Evolutionary conservation across 2,113 vertebrate species (phyloP).

Genomic region (Oenanthe oenanthe): DNA sequence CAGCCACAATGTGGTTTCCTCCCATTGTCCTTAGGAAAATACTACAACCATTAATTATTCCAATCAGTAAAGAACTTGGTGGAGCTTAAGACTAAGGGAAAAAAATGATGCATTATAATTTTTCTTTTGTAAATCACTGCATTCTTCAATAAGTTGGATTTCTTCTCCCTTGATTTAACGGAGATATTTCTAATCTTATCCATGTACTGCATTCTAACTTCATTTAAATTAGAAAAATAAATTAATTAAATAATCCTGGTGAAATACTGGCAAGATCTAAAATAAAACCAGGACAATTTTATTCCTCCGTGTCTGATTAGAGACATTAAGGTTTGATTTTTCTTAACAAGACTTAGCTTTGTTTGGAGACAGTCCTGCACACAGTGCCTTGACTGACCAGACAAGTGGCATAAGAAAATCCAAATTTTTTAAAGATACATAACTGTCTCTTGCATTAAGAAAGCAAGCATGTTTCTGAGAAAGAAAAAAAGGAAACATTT

Average conservation of each 20-base stretch:
- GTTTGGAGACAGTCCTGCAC: background rate
- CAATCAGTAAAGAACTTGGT: background rate
- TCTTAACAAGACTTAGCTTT: background rate
- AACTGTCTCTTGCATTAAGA: background rate
- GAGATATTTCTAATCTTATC: background rate
- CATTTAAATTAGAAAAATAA: background rate
- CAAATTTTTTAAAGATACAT: background rate
- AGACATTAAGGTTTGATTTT: background rate
- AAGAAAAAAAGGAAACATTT: background rate
- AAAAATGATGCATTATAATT: background rate
- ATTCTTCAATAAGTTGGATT: background rate
- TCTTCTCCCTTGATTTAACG: background rate
- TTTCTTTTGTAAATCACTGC: background rate
- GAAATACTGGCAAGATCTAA: background rate
- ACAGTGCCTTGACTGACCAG: background rate
- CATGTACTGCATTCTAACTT: background rate
- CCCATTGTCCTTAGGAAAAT: background rate
- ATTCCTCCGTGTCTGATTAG: background rate
- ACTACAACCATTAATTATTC: background rate
- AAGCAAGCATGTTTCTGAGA: background rate
- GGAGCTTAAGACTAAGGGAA: background rate
- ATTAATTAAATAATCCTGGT: background rate
- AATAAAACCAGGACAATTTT: background rate
- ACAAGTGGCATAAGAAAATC: background rate
- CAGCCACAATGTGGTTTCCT: constrained; percentile 1